These are phyloP conservation scores for Stigmatopora argus DNA, from an alignment of 2,113 vertebrate species.

Conservation along the genomic window DNA sequence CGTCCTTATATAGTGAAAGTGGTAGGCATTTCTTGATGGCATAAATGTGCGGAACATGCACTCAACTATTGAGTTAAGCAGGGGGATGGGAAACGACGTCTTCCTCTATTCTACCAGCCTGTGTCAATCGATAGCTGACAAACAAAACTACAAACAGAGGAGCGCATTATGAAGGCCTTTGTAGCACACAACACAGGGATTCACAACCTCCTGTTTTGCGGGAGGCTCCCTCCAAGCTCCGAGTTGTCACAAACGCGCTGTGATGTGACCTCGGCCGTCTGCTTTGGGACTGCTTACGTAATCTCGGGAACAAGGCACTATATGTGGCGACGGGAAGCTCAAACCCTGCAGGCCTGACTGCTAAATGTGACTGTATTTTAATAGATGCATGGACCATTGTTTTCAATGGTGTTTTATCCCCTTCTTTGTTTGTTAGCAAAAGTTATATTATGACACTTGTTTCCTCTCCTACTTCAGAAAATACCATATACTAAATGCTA, in stretches of 20 bases:
- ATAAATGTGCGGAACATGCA: conserved; percentile 44
- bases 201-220: conserved; percentile 26
- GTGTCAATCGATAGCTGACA: conserved; percentile 62
- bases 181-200: conserved; percentile 42
- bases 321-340: conserved; percentile 38
- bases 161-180: conserved; percentile 47
- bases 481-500: too few relatives aligned
- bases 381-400: not conserved
- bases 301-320: conserved; percentile 29
- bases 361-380: not conserved
- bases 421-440: not conserved
- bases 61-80: conserved; percentile 44
- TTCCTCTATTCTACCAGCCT: conserved; percentile 27
- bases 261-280: conserved; percentile 53
- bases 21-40: conserved; percentile 21
- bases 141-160: not conserved
- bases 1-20: too few relatives aligned
- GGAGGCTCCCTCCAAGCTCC: conserved; percentile 28
- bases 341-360: not conserved
- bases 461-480: too few relatives aligned
- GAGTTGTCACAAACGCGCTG: conserved; percentile 45
- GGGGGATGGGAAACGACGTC: conserved; percentile 16
- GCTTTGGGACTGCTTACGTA: conserved; percentile 50
- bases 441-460: not conserved
- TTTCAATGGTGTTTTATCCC: not conserved